Conservation (phyloP, 92 coral and sea anemone species). For the Paragorgia papillata region DNA sequence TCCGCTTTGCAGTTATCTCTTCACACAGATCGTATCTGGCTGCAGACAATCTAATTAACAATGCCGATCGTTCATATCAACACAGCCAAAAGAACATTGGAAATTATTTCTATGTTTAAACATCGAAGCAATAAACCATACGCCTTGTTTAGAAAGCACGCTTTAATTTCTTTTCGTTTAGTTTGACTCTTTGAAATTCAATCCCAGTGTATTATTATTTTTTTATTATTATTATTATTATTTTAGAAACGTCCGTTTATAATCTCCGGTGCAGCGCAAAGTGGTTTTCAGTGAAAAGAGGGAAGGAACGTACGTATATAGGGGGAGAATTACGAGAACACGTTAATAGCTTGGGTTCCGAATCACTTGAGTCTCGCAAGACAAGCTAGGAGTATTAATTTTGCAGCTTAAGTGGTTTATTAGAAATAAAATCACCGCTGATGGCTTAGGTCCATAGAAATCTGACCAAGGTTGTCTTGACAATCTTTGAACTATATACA, state of each 20-base stretch:
- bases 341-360: not conserved
- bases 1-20: slow-evolving; percentile 9
- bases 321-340: slow-evolving; percentile 20
- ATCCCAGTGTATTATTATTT: no score
- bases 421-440: not conserved
- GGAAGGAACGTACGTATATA: no score
- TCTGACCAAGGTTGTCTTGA: not conserved
- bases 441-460: not conserved
- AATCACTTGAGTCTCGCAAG: not conserved
- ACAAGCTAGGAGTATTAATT: not conserved
- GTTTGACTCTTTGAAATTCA: no score
- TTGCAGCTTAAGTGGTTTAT: not conserved
- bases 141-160: not conserved
- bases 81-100: slow-evolving; percentile 7
- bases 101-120: slow-evolving; percentile 9
- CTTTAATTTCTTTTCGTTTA: not conserved
- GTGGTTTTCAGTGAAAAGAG: not conserved
- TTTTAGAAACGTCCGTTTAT: not conserved
- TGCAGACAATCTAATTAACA: slow-evolving; percentile 45
- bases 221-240: no score
- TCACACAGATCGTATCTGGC: slow-evolving; percentile 25
- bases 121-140: not conserved
- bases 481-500: not conserved
- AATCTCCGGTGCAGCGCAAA: not conserved
- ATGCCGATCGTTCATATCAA: slow-evolving; percentile 12